phyloP scores from a whole-genome alignment of 2,113 vertebrate species.

The Columba livia region DNA sequence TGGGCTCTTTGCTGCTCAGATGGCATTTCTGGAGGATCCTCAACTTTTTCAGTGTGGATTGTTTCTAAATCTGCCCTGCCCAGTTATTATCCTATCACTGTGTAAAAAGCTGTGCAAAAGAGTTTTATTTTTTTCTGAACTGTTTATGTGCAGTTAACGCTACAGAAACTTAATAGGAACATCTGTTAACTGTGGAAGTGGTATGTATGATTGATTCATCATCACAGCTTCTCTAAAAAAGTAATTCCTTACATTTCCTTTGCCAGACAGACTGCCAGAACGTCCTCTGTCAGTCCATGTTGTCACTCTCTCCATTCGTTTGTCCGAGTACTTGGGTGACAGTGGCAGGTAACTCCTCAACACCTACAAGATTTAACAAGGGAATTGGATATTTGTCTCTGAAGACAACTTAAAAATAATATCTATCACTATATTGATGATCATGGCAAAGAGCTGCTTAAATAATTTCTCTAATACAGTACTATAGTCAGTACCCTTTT shows the following conservation, averaged over 20 bases:
- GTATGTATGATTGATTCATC: neutral
- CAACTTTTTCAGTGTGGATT: neutral
- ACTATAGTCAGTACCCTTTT: neutral
- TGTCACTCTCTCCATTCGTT: neutral
- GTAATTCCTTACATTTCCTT: neutral
- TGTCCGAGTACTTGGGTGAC: neutral
- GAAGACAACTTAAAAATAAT: neutral
- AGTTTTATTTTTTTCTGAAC: neutral
- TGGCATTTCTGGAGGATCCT: neutral
- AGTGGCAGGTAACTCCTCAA: neutral
- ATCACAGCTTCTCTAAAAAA: neutral
- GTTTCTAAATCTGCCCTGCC: neutral
- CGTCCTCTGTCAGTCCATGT: neutral
- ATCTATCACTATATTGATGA: neutral
- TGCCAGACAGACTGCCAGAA: neutral
- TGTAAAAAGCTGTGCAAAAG: neutral
- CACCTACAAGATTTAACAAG: neutral
- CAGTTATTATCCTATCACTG: neutral
- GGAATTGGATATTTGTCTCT: neutral
- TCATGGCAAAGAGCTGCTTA: neutral
- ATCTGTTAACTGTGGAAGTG: slow-evolving; percentile 26
- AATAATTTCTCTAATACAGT: neutral
- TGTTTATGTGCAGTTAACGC: neutral
- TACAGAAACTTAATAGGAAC: slow-evolving; percentile 13
- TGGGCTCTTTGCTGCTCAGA: neutral